Conservation (phyloP, 2,797 vertebrate genomes). For the Epinephelus malabaricus region DNA sequence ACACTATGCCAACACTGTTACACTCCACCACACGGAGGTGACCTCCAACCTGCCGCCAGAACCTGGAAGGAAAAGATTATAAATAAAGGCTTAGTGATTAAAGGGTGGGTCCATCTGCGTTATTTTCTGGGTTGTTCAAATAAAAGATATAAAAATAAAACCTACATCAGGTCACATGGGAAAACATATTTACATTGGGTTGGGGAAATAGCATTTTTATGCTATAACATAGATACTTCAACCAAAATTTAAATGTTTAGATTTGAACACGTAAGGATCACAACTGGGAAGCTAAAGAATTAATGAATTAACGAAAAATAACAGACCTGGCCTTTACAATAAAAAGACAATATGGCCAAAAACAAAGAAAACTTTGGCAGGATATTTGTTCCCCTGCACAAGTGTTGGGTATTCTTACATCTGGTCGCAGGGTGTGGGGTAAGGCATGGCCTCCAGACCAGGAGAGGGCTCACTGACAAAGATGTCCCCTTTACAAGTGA, state of each 20-base stretch:
- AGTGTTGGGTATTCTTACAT: slow-evolving; percentile 84
- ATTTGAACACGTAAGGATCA: no score
- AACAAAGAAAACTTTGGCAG: neutral
- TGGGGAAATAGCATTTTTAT: no score
- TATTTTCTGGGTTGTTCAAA: no score
- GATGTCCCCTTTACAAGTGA: slow-evolving; percentile 97
- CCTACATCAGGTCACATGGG: no score
- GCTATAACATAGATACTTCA: no score
- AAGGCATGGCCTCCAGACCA: slow-evolving; percentile 88
- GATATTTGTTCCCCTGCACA: neutral
- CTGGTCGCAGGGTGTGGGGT: slow-evolving; percentile 91
- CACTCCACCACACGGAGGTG: slow-evolving; percentile 93
- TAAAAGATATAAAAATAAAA: no score
- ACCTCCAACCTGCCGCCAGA: slow-evolving; percentile 96
- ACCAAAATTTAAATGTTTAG: no score
- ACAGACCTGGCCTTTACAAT: no score
- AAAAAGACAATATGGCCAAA: neutral
- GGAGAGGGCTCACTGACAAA: slow-evolving; percentile 94
- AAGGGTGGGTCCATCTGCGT: no score
- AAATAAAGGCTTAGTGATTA: neutral
- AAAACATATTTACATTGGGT: no score
- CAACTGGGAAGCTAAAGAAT: no score
- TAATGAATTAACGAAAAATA: no score
- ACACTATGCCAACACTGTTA: slow-evolving; percentile 92
- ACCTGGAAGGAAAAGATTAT: slow-evolving; percentile 85